Evolutionary conservation across 2,797 vertebrate genomes (phyloP).

Genomic region (Sebastes nivosus): DNA sequence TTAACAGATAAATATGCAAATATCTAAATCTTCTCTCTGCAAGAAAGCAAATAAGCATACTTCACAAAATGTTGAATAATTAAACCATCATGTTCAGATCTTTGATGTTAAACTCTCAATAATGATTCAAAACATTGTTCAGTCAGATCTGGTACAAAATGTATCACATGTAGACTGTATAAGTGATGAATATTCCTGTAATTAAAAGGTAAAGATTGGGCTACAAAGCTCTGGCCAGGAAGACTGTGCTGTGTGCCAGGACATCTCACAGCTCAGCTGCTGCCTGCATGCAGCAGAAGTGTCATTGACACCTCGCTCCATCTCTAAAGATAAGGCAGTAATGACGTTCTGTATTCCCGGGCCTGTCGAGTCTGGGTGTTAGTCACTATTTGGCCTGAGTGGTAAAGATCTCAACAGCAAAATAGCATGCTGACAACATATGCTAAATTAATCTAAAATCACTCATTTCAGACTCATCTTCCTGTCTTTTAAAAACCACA

Average conservation of each 20-base stretch:
- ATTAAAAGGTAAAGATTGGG: conserved; percentile 68
- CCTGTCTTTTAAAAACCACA: conserved; percentile 2
- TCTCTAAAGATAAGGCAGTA: conserved; percentile 78
- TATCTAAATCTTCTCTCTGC: not conserved
- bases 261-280: conserved; percentile 81
- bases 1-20: not conserved
- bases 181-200: conserved; percentile 42
- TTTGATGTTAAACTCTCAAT: not conserved
- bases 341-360: conserved; percentile 66
- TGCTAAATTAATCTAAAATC: conserved; percentile 60
- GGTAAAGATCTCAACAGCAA: conserved; percentile 58
- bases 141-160: not conserved
- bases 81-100: not conserved
- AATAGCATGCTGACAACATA: conserved; percentile 64
- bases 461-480: conserved; percentile 7
- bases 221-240: conserved; percentile 64
- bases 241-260: conserved; percentile 67
- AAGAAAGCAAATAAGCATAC: not conserved
- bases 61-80: not conserved
- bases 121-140: not conserved
- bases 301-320: conserved; percentile 75
- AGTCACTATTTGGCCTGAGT: conserved; percentile 63
- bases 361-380: conserved; percentile 59
- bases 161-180: not conserved
- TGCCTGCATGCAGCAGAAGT: conserved; percentile 75